A percentile compares a stretch with the other conserved stretches of the same genome.
Conservation (phyloP, 92 coral and sea anemone species). For the Zoanthus sansibaricus region DNA sequence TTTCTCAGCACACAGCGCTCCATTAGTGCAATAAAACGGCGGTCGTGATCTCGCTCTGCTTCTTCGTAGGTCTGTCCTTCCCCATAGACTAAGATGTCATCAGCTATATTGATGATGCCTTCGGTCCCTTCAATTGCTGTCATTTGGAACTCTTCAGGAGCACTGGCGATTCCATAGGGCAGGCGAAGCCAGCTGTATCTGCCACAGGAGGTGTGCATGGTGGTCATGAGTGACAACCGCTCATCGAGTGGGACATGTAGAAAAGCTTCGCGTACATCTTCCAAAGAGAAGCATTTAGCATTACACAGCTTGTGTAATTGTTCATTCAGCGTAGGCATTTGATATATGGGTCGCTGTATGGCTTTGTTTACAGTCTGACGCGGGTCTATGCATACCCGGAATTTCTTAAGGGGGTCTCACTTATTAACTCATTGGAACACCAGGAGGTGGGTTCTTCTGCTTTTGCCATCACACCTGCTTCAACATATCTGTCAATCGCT, state of each 20-base stretch:
- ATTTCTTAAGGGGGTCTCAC: slow-evolving; percentile 65
- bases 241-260: not conserved
- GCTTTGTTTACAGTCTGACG: slow-evolving; percentile 69
- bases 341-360: slow-evolving; percentile 57
- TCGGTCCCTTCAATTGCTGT: too few relatives aligned
- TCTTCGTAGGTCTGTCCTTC: slow-evolving; percentile 57
- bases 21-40: slow-evolving; percentile 64
- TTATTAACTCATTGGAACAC: slow-evolving; percentile 63
- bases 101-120: too few relatives aligned
- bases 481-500: slow-evolving; percentile 60
- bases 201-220: too few relatives aligned
- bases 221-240: too few relatives aligned
- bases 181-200: too few relatives aligned
- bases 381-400: slow-evolving; percentile 64
- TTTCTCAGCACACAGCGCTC: slow-evolving; percentile 55
- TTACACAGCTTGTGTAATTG: slow-evolving; percentile 53
- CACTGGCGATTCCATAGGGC: too few relatives aligned
- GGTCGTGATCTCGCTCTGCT: slow-evolving; percentile 67
- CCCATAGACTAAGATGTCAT: slow-evolving; percentile 56
- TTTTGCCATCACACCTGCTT: too few relatives aligned
- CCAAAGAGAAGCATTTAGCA: slow-evolving; percentile 64
- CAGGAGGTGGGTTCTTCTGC: slow-evolving; percentile 48
- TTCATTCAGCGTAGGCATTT: slow-evolving; percentile 62
- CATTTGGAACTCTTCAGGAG: too few relatives aligned
- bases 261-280: slow-evolving; percentile 3